Evolutionary conservation across 2,797 vertebrate species (phyloP).

Genomic region (Mastacembelus armatus): DNA sequence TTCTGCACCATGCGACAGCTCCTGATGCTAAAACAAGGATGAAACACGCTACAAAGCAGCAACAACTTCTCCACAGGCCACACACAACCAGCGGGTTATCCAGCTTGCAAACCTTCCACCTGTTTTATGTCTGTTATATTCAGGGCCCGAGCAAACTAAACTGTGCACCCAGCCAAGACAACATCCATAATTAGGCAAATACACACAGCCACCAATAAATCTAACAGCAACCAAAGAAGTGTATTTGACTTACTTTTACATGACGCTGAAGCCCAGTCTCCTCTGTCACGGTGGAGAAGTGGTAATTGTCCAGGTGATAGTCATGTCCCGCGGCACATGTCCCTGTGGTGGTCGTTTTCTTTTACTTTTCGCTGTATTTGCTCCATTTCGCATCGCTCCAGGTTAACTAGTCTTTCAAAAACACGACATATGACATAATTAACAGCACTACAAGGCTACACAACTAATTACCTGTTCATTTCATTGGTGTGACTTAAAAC

Average conservation of each 20-base stretch:
- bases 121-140: too few species aligned
- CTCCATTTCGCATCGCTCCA: neutral
- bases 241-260: slow-evolving; percentile 2
- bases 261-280: neutral
- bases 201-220: neutral
- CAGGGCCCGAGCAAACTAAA: neutral
- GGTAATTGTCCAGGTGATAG: slow-evolving; percentile 22
- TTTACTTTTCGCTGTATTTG: too few species aligned
- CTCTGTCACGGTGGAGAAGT: neutral
- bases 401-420: neutral
- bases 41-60: neutral
- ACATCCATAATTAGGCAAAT: neutral
- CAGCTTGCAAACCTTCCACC: too few species aligned
- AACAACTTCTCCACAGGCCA: neutral
- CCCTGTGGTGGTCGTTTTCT: neutral
- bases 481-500: too few species aligned
- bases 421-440: neutral
- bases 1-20: neutral
- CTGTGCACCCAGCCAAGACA: neutral
- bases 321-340: neutral
- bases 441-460: too few species aligned
- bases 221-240: neutral
- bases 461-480: too few species aligned
- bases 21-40: neutral
- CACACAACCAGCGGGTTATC: neutral